Evolutionary conservation across 2,888 invertebrate genomes (phyloP).

Genomic region (Odontocolon sp.): DNA sequence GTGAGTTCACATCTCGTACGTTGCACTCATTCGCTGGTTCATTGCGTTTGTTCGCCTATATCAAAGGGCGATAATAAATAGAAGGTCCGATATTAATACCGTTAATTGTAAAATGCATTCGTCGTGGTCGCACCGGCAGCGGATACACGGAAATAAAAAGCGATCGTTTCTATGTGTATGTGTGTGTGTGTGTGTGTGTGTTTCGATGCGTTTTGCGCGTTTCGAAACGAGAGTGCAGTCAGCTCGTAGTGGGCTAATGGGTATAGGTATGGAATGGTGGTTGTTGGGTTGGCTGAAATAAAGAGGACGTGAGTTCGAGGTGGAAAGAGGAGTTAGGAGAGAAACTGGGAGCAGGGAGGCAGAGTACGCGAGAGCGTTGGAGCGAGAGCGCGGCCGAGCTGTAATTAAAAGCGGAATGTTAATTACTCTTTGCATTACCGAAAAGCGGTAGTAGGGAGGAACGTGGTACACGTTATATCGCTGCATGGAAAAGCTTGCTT

Average conservation of each 20-base stretch:
- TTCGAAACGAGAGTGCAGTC: conserved; percentile 50
- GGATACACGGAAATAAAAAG: conserved; percentile 9
- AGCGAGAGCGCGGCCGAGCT: conserved; percentile 65
- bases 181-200: conserved; percentile 25
- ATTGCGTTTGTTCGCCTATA: conserved; percentile 64
- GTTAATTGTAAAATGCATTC: conserved; percentile 73
- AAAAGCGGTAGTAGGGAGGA: conserved; percentile 69
- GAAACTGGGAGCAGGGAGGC: conserved; percentile 20
- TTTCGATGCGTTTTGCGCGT: conserved; percentile 23
- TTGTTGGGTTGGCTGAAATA: conserved; percentile 45
- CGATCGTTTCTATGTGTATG: neutral
- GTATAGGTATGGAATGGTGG: conserved; percentile 20
- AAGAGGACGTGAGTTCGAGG: conserved; percentile 45
- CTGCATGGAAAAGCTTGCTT: conserved; percentile 44
- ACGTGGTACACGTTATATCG: conserved; percentile 42
- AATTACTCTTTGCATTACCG: conserved; percentile 80
- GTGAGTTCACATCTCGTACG: conserved; percentile 6
- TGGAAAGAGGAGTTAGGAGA: conserved; percentile 12
- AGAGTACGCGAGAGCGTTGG: conserved; percentile 24
- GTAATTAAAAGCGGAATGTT: conserved; percentile 81
- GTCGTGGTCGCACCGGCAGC: conserved; percentile 40
- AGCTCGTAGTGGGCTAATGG: conserved; percentile 61
- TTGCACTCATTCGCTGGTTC: conserved; percentile 52
- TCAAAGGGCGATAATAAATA: conserved; percentile 74
- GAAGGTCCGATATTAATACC: conserved; percentile 74